Conservation (phyloP, 2,113 vertebrate species). For the Caloenas nicobarica region DNA sequence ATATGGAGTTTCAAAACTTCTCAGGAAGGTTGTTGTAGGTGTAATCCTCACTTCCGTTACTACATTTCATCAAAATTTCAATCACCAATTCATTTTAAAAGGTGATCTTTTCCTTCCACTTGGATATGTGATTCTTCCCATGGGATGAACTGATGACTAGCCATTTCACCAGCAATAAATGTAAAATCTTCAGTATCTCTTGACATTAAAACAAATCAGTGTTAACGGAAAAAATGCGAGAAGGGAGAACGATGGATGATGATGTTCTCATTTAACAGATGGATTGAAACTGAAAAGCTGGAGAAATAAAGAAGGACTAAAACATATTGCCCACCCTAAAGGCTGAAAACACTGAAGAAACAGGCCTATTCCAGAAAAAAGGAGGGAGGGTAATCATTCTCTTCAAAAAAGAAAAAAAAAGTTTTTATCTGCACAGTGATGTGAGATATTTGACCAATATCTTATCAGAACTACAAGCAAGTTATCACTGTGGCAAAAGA, state of each 20-base stretch:
- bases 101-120: conserved; percentile 3
- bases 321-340: background rate
- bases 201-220: background rate
- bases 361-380: background rate
- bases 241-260: background rate
- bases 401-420: background rate
- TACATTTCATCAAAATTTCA: conserved; percentile 35
- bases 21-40: background rate
- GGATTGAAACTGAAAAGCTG: conserved; percentile 5
- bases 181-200: conserved; percentile 30
- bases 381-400: background rate
- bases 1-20: conserved; percentile 5
- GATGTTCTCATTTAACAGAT: background rate
- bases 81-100: conserved; percentile 29
- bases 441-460: background rate
- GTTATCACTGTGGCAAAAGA: background rate
- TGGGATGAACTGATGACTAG: conserved; percentile 6
- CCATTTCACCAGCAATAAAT: conserved; percentile 44
- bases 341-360: conserved; percentile 1
- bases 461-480: background rate
- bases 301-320: background rate
- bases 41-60: conserved; percentile 9
- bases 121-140: conserved; percentile 22
- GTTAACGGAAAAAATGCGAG: background rate
- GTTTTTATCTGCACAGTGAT: background rate